These are phyloP conservation scores for Nemopilema nomurai DNA, from an alignment of 30 jellyfish, hydroid and myxozoan species.

Conservation along the genomic window DNA sequence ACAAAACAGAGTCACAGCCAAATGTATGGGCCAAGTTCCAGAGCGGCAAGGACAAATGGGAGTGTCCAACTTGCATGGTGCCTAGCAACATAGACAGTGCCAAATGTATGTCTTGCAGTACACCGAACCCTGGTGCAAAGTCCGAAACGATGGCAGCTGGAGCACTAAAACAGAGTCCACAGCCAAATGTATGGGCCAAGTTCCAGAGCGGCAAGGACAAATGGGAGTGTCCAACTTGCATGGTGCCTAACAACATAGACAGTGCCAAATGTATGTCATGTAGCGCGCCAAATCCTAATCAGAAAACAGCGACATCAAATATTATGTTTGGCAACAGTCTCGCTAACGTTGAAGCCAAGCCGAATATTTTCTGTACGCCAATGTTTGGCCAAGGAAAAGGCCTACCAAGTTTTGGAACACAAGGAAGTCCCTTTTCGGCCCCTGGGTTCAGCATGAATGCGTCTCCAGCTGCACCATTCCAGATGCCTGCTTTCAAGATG, in stretches of 20 bases:
- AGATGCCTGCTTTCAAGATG: slow-evolving; percentile 8
- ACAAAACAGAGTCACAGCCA: too few species aligned
- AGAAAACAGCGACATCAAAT: not conserved
- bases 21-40: not conserved
- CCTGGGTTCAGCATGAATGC: not conserved
- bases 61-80: not conserved
- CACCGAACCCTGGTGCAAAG: slow-evolving; percentile 17
- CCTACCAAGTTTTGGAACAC: not conserved
- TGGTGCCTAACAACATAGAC: not conserved
- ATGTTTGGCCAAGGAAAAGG: not conserved
- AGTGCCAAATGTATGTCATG: not conserved
- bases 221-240: slow-evolving; percentile 21
- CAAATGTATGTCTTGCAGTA: not conserved
- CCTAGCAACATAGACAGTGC: not conserved
- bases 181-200: not conserved
- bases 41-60: not conserved
- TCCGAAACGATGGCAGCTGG: not conserved
- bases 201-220: not conserved
- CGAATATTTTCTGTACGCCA: not conserved
- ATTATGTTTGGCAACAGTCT: not conserved
- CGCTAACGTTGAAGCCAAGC: not conserved
- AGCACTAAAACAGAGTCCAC: not conserved
- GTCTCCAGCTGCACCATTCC: slow-evolving; percentile 6
- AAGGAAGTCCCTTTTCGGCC: not conserved
- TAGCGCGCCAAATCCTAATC: not conserved